Evolutionary conservation across 1,140 invertebrate species (phyloP).

Genomic region (Drosophila kurseongensis): DNA sequence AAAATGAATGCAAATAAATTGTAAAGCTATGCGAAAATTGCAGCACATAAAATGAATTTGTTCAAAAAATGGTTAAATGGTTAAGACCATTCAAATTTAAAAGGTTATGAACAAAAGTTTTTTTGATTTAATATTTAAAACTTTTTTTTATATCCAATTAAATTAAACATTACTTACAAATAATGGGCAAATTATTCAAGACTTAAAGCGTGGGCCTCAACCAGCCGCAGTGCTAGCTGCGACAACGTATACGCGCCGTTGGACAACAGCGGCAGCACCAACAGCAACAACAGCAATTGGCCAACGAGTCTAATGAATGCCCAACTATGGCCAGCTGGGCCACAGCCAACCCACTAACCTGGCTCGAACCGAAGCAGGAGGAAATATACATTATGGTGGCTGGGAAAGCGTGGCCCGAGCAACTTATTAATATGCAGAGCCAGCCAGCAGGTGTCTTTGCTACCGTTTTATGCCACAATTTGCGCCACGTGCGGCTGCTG

Average conservation of each 20-base stretch:
- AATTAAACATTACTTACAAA: too few relatives aligned
- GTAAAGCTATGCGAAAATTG: too few relatives aligned
- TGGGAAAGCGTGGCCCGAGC: constrained; percentile 34
- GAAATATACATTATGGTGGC: constrained; percentile 65
- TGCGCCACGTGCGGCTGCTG: constrained; percentile 44
- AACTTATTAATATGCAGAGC: constrained; percentile 78
- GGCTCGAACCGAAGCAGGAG: constrained; percentile 9
- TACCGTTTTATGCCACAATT: constrained; percentile 78
- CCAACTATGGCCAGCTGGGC: constrained; percentile 40
- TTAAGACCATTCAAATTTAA: too few relatives aligned
- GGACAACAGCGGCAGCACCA: constrained; percentile 4
- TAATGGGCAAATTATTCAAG: constrained; percentile 10
- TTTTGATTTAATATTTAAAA: too few relatives aligned
- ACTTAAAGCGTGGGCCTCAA: constrained; percentile 10
- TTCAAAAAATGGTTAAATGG: too few relatives aligned
- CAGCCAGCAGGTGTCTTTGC: constrained; percentile 74
- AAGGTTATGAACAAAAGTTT: too few relatives aligned
- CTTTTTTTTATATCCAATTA: too few relatives aligned
- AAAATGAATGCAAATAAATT: too few relatives aligned
- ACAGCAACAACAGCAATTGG: constrained; percentile 21
- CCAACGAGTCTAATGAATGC: constrained; percentile 46
- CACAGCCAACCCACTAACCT: constrained; percentile 26
- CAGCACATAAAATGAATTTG: too few relatives aligned
- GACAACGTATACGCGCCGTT: constrained; percentile 50
- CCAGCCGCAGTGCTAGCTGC: constrained; percentile 2